These are phyloP conservation scores for Apogon hyalosoma DNA, from an alignment of 2,797 vertebrate species.

Conservation along the genomic window DNA sequence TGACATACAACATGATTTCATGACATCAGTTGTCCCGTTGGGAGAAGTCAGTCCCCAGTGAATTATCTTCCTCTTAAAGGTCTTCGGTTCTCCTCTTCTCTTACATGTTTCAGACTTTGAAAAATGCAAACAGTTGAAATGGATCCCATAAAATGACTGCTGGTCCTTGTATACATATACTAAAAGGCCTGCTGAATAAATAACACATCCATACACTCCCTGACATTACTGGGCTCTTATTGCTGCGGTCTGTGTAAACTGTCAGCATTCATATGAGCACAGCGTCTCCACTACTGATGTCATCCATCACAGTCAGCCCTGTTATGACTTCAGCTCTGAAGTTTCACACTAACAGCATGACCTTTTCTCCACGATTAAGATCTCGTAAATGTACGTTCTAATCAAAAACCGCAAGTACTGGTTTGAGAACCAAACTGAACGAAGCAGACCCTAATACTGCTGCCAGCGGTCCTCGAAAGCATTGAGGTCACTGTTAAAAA, in stretches of 20 bases:
- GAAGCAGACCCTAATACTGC: background rate
- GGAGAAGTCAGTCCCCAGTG: too few species aligned
- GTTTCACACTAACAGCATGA: conserved; percentile 28
- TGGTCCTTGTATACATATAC: too few species aligned
- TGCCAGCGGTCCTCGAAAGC: background rate
- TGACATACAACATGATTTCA: too few species aligned
- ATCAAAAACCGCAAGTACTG: conserved; percentile 28
- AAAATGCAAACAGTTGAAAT: too few species aligned
- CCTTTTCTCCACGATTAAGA: conserved; percentile 15
- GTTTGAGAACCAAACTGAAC: background rate
- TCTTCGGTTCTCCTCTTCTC: too few species aligned
- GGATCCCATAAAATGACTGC: too few species aligned
- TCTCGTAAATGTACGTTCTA: conserved; percentile 13
- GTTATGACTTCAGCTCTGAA: conserved; percentile 4
- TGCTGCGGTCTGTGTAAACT: conserved; percentile 12
- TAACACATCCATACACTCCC: background rate
- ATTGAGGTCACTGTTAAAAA: background rate
- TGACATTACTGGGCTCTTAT: conserved; percentile 6
- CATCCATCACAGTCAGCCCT: conserved; percentile 42
- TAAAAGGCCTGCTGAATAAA: background rate
- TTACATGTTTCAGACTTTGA: too few species aligned
- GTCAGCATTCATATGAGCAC: conserved; percentile 5
- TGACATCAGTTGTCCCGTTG: too few species aligned
- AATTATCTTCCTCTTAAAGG: too few species aligned
- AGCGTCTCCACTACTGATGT: background rate